Conservation (phyloP, 2,113 vertebrate species). For the Leiothrix lutea region DNA sequence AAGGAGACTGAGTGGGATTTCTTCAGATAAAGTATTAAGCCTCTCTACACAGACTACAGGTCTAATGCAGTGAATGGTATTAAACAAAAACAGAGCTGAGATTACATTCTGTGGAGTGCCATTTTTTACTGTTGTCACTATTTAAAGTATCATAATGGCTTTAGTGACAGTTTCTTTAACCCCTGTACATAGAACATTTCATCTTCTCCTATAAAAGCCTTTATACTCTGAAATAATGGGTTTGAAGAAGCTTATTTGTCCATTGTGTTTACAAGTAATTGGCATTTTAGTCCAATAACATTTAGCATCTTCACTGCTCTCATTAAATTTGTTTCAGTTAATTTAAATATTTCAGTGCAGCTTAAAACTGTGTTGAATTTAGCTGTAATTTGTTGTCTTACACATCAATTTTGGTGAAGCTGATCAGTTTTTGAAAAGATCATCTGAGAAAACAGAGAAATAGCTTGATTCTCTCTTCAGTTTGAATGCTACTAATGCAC, state of each 20-base stretch:
- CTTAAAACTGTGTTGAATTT: neutral
- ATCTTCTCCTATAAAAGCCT: neutral
- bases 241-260: neutral
- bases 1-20: slow-evolving; percentile 21
- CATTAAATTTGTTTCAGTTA: neutral
- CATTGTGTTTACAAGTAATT: neutral
- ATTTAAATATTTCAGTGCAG: neutral
- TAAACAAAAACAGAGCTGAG: neutral
- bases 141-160: slow-evolving; percentile 3
- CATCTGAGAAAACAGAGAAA: neutral
- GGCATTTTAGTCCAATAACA: neutral
- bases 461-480: neutral
- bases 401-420: neutral
- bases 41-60: neutral
- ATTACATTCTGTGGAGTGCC: neutral
- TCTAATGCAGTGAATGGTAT: neutral
- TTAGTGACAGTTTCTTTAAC: neutral
- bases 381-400: neutral
- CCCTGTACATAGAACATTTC: neutral
- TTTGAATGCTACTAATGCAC: neutral
- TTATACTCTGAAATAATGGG: neutral
- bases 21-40: slow-evolving; percentile 5
- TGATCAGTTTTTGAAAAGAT: neutral
- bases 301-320: neutral
- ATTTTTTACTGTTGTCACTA: neutral